phyloP scores from a whole-genome alignment of 2,888 invertebrate genomes.

The Neocrepidodera transversa region DNA sequence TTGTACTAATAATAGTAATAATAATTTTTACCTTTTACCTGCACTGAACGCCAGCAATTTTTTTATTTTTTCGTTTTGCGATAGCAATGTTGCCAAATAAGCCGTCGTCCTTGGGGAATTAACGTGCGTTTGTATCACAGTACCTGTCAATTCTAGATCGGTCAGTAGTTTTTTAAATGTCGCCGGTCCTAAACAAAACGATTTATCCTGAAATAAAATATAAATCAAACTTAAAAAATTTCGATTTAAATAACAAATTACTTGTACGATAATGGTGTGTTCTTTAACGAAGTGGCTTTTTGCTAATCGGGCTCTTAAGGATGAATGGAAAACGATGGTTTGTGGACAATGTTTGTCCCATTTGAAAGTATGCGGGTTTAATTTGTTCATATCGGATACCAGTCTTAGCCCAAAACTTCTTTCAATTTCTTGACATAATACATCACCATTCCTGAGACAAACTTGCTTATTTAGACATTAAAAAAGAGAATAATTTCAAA shows the following conservation, averaged over 20 bases:
- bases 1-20: background rate
- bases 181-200: constrained; percentile 82
- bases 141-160: constrained; percentile 71
- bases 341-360: constrained; percentile 63
- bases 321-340: constrained; percentile 65
- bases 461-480: too few species aligned
- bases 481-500: too few species aligned
- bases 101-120: constrained; percentile 81
- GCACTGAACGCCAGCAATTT: constrained; percentile 69
- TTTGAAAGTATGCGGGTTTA: constrained; percentile 50
- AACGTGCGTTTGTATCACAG: constrained; percentile 80
- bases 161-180: constrained; percentile 74
- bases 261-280: constrained; percentile 67
- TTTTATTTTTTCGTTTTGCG: constrained; percentile 67
- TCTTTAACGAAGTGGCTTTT: constrained; percentile 65
- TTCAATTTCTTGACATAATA: constrained; percentile 51
- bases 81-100: constrained; percentile 74
- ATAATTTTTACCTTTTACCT: constrained; percentile 58
- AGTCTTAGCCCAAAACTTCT: constrained; percentile 46
- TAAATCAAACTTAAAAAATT: background rate
- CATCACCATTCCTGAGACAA: constrained; percentile 41
- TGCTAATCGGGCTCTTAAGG: constrained; percentile 64
- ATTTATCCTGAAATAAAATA: constrained; percentile 69
- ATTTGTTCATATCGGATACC: constrained; percentile 42
- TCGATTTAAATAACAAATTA: constrained; percentile 44